Conservation (phyloP, 1,140 invertebrate genomes). For the Chrysomallon squamiferum region DNA sequence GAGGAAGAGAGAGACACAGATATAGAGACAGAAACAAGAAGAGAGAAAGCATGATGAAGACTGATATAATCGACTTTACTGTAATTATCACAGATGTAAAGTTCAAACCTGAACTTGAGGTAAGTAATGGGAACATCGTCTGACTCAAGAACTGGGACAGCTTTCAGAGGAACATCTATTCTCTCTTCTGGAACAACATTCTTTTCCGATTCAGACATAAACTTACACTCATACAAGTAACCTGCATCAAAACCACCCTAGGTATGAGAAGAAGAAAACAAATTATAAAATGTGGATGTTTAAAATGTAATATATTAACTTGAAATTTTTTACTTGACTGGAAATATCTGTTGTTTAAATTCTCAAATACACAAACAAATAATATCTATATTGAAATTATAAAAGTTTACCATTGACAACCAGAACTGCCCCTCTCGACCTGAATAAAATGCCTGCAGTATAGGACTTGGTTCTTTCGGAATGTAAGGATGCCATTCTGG, state of each 20-base stretch:
- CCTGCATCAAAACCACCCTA: slow-evolving; percentile 77
- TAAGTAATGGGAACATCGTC: slow-evolving; percentile 55
- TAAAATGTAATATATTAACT: too few species aligned
- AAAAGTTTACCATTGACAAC: slow-evolving; percentile 64
- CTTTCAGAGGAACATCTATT: slow-evolving; percentile 50
- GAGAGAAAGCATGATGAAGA: neutral
- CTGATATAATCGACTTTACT: too few species aligned
- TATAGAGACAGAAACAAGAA: neutral
- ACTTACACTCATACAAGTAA: slow-evolving; percentile 75
- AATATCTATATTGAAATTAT: too few species aligned
- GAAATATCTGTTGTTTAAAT: too few species aligned
- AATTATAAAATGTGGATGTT: too few species aligned
- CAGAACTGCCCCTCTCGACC: slow-evolving; percentile 56
- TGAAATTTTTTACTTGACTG: too few species aligned
- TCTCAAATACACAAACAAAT: too few species aligned
- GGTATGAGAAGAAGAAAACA: slow-evolving; percentile 6
- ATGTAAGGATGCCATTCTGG: slow-evolving; percentile 61
- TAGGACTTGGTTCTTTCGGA: slow-evolving; percentile 56
- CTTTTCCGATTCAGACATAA: slow-evolving; percentile 42
- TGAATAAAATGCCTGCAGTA: slow-evolving; percentile 57
- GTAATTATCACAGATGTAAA: too few species aligned
- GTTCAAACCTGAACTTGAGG: slow-evolving; percentile 58
- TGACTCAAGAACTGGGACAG: slow-evolving; percentile 51
- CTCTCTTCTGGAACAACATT: slow-evolving; percentile 31
- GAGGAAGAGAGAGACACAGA: neutral